Conservation (phyloP, 2,797 vertebrate species). For the Euthynnus affinis region DNA sequence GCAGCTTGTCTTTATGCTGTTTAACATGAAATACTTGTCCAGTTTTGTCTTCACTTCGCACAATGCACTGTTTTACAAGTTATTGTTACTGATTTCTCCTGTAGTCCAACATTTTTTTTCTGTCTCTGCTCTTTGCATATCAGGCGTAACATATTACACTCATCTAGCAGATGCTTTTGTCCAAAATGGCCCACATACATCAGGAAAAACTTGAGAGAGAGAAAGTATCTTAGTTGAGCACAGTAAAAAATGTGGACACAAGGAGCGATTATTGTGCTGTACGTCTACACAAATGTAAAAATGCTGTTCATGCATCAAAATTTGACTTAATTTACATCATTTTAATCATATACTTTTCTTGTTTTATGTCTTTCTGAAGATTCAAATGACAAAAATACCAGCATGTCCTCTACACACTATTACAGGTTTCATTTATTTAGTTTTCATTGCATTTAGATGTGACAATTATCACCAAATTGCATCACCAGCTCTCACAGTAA, state of each 20-base stretch:
- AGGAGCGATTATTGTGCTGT: background rate
- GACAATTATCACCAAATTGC: slow-evolving; percentile 5
- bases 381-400: background rate
- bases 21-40: too few species aligned
- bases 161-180: background rate
- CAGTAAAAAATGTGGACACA: background rate
- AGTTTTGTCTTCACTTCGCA: too few species aligned
- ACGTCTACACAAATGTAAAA: background rate
- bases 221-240: background rate
- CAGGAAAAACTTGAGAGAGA: too few species aligned
- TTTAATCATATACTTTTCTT: background rate
- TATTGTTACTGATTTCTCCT: background rate
- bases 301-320: background rate
- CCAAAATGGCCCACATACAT: too few species aligned
- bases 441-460: background rate
- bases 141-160: background rate
- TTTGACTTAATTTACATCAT: too few species aligned
- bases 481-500: background rate
- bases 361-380: too few species aligned
- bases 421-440: background rate
- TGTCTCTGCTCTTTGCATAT: background rate
- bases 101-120: background rate
- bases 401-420: background rate
- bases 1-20: too few species aligned
- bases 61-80: too few species aligned